phyloP scores from a whole-genome alignment of 2,888 invertebrate species.

The Stegophylla sp. region DNA sequence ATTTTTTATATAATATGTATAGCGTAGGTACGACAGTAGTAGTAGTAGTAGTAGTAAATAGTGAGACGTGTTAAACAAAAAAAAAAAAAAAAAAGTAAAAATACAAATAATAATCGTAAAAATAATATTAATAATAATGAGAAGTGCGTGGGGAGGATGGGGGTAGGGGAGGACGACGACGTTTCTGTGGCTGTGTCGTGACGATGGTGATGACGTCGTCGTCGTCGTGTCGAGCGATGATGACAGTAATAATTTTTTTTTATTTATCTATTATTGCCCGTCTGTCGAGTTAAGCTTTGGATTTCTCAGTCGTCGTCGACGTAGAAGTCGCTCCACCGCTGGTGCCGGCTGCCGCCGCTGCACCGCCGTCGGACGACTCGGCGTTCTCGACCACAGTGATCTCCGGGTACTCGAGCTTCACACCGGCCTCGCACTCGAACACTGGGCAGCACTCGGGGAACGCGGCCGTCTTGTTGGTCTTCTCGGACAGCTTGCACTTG shows the following conservation, averaged over 20 bases:
- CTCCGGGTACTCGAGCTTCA: slow-evolving; percentile 84
- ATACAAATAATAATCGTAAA: neutral
- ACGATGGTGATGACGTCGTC: no score
- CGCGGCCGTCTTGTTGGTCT: slow-evolving; percentile 86
- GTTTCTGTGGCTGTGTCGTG: neutral
- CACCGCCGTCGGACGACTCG: slow-evolving; percentile 62
- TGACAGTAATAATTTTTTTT: no score
- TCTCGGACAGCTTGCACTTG: slow-evolving; percentile 82
- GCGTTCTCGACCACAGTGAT: slow-evolving; percentile 70
- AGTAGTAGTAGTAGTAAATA: neutral
- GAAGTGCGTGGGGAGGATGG: slow-evolving; percentile 31
- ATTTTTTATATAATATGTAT: neutral
- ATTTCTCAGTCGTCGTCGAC: neutral
- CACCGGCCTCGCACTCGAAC: slow-evolving; percentile 86
- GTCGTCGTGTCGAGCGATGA: neutral
- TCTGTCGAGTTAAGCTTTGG: slow-evolving; percentile 19
- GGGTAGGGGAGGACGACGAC: neutral
- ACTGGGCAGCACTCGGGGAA: slow-evolving; percentile 87
- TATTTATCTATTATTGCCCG: no score
- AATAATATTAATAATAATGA: slow-evolving; percentile 43
- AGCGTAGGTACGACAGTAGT: neutral
- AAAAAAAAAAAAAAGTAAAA: slow-evolving; percentile 12
- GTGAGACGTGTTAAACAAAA: slow-evolving; percentile 40
- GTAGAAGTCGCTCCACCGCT: slow-evolving; percentile 53
- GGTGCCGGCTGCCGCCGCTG: slow-evolving; percentile 49